Evolutionary conservation across 2,888 invertebrate genomes (phyloP).

Genomic region (Prosopocoilus inquinatus): DNA sequence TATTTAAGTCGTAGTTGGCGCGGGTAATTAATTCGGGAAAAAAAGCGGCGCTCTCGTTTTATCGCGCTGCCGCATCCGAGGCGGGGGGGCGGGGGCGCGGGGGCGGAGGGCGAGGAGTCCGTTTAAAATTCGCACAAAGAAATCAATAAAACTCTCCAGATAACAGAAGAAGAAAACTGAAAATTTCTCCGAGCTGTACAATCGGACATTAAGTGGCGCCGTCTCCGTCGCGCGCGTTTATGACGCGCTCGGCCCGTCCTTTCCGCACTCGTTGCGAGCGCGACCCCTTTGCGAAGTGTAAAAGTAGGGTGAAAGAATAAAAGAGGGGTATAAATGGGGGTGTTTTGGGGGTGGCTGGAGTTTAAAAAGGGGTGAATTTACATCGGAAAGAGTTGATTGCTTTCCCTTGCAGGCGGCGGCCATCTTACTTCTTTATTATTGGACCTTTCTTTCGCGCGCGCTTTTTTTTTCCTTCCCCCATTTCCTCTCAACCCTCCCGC

Average conservation of each 20-base stretch:
- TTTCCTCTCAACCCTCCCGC: too few relatives aligned
- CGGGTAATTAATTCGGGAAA: too few relatives aligned
- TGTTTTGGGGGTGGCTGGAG: constrained; percentile 39
- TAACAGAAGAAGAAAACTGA: constrained; percentile 38
- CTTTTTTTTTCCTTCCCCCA: constrained; percentile 1
- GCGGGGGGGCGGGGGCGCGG: neutral
- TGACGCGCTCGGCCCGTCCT: constrained; percentile 8
- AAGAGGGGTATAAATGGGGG: constrained; percentile 48
- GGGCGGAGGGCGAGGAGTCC: neutral
- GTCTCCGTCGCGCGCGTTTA: constrained; percentile 23
- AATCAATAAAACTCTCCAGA: constrained; percentile 36
- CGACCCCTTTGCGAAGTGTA: constrained; percentile 44
- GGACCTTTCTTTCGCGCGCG: constrained; percentile 41
- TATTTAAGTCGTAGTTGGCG: too few relatives aligned
- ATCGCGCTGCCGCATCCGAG: too few relatives aligned
- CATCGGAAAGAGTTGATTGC: constrained; percentile 52
- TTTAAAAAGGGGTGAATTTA: constrained; percentile 46
- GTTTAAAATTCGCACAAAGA: constrained; percentile 27
- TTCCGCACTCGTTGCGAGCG: constrained; percentile 17
- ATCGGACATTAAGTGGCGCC: constrained; percentile 26
- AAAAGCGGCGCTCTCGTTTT: too few relatives aligned
- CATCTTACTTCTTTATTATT: constrained; percentile 50
- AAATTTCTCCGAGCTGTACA: constrained; percentile 36
- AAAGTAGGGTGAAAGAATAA: constrained; percentile 52
- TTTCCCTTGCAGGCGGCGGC: constrained; percentile 43